Conservation (phyloP, 2,797 vertebrate genomes). For the Bradypodion ventrale region DNA sequence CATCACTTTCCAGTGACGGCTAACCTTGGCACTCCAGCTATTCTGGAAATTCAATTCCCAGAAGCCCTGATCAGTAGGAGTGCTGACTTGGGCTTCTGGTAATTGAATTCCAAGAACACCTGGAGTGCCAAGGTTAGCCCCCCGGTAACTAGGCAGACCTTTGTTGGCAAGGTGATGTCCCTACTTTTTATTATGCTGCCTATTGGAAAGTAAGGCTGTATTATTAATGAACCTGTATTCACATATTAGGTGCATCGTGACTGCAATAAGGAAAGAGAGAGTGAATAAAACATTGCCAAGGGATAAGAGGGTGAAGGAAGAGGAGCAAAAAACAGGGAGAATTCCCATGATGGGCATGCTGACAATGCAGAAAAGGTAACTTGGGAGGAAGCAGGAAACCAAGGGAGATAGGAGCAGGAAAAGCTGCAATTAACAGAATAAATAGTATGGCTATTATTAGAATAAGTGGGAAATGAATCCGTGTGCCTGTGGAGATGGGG, state of each 20-base stretch:
- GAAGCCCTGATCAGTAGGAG: too few species aligned
- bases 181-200: too few species aligned
- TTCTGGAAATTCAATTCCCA: too few species aligned
- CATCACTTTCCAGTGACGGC: too few species aligned
- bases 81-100: too few species aligned
- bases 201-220: background rate
- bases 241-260: background rate
- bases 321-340: slow-evolving; percentile 29
- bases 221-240: background rate
- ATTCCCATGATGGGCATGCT: slow-evolving; percentile 54
- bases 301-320: background rate
- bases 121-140: too few species aligned
- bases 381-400: slow-evolving; percentile 62
- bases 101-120: too few species aligned
- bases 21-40: too few species aligned
- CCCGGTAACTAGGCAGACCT: too few species aligned
- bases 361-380: slow-evolving; percentile 56
- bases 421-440: slow-evolving; percentile 73
- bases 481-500: background rate
- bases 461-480: slow-evolving; percentile 66
- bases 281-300: slow-evolving; percentile 29
- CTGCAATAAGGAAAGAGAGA: background rate
- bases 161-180: too few species aligned
- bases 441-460: slow-evolving; percentile 74
- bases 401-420: slow-evolving; percentile 50